A percentile compares a stretch with the other conserved stretches of the same genome.
phyloP scores from a whole-genome alignment of 2,888 invertebrate genomes.

The Epistrophella euchroma region DNA sequence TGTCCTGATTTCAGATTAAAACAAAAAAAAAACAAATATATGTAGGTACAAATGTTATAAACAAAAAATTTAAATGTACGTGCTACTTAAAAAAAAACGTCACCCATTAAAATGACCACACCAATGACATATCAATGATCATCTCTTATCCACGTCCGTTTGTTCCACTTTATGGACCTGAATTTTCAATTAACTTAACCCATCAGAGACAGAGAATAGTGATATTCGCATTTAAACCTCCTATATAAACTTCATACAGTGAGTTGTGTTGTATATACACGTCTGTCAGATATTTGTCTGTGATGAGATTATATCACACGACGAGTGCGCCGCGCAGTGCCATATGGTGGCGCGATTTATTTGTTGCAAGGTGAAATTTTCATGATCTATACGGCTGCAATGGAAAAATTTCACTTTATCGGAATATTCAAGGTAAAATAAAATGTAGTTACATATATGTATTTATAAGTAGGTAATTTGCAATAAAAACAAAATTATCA shows the following conservation, averaged over 20 bases:
- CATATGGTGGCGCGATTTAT: conserved; percentile 66
- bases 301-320: conserved; percentile 73
- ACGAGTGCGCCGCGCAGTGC: conserved; percentile 35
- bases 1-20: conserved; percentile 10
- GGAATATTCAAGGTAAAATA: conserved; percentile 32
- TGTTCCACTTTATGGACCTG: conserved; percentile 74
- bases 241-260: conserved; percentile 15
- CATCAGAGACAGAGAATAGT: conserved; percentile 57
- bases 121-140: conserved; percentile 72
- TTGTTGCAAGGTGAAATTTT: conserved; percentile 68
- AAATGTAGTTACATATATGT: background rate
- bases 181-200: conserved; percentile 73
- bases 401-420: conserved; percentile 52
- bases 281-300: conserved; percentile 66
- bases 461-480: too few species aligned
- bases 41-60: conserved; percentile 1
- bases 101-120: conserved; percentile 58
- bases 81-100: conserved; percentile 28
- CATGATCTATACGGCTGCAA: conserved; percentile 29
- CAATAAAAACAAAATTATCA: background rate
- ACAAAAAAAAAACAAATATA: background rate
- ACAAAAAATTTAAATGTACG: conserved; percentile 14
- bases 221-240: conserved; percentile 57
- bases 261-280: conserved; percentile 36
- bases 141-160: conserved; percentile 69